Percentiles rank a stretch among this genome's conserved stretches.
phyloP scores from a whole-genome alignment of 2,113 vertebrate genomes.

The Todiramphus saurophagus region DNA sequence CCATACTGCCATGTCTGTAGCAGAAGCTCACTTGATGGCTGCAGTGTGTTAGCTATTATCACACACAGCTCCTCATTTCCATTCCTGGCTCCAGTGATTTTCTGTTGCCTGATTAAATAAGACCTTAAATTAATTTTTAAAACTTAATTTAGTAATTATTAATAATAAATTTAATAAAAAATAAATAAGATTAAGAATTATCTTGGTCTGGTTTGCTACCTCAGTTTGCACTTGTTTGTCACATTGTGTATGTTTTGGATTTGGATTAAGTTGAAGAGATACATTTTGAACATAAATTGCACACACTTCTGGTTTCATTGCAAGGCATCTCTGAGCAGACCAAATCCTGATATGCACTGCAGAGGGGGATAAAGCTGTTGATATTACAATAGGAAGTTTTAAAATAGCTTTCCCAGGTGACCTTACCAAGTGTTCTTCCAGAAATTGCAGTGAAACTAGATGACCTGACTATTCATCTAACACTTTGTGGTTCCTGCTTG shows the following conservation, averaged over 20 bases:
- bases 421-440: not conserved
- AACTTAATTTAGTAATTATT: not conserved
- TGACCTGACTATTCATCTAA: not conserved
- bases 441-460: not conserved
- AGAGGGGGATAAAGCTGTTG: not conserved
- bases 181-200: not conserved
- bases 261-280: not conserved
- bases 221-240: not conserved
- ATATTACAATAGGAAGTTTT: not conserved
- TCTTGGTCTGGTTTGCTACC: not conserved
- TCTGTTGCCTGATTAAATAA: not conserved
- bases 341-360: not conserved
- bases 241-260: not conserved
- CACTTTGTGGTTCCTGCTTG: not conserved
- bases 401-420: not conserved
- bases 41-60: not conserved
- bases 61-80: not conserved
- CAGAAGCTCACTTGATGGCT: not conserved
- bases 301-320: not conserved
- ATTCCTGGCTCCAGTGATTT: not conserved
- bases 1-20: not conserved
- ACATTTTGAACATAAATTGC: not conserved
- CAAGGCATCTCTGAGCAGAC: not conserved
- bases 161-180: not conserved
- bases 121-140: not conserved